Base-by-base conservation (phyloP, 2,888 invertebrate species). In the Scaptomyza tumidula region DNA sequence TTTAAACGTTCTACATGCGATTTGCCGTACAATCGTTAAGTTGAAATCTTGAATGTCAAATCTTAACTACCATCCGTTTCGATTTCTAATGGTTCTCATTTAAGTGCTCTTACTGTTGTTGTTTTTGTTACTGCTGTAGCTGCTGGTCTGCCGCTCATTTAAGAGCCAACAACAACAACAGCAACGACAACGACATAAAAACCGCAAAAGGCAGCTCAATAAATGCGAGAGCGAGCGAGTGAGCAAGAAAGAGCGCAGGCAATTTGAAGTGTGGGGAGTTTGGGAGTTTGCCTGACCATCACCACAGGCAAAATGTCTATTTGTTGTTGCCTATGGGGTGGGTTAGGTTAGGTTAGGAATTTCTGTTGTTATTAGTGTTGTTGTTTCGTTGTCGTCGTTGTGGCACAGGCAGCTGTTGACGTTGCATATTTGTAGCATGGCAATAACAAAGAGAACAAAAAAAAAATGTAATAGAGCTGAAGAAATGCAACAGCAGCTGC, bases 21-120 rank as follows among this genome's bases (percentile, higher is more conserved):
- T 54, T 52, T 48, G 46, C 57, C 59, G 56, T 35, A 46, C 50
- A 77, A 77, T 77, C 78, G 73, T 75, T 75, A 77, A 67, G 53
- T 50, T 57, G 73, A 77, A 72, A 75, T 75, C 78, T 75, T 57
- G 67, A 58, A 63, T 55, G 53, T 77, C 78, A 54, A 63, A 75
- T 75, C 75, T 75, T 75, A 77, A 75, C 75, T 72, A 33, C 75
- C 67, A 59, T 54, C 67, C 73, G 73, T 77, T 75, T 75, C 75
- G 75, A 75, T 75, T 75, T 75, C 75, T 72, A 77, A 75, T 72
- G 73, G 73, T 41, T 59, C 61, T 31, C 66, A 57, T 65, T 71
- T 46, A 57, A 75, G 31, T 60, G 70, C 53, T 66, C 31, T 61
- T 57, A 39, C 55, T 54, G 50, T 19, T 37, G 50, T 24, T 24